A percentile compares a stretch with the other conserved stretches of the same genome.
Conservation (phyloP, 2,113 vertebrate genomes). For the Siphamia tubifer region DNA sequence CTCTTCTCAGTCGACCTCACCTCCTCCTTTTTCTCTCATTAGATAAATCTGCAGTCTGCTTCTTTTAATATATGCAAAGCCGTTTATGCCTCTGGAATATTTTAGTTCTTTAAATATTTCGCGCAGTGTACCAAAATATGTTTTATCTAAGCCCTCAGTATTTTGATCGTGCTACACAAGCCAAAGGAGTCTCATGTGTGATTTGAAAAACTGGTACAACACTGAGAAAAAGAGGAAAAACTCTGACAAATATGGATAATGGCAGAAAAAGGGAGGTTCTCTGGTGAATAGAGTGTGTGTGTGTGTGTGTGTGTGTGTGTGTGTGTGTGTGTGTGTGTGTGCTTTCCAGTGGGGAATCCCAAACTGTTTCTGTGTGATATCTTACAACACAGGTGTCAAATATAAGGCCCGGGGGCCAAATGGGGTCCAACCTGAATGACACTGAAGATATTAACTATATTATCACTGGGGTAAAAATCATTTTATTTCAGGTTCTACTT, state of each 20-base stretch:
- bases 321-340: too few species aligned
- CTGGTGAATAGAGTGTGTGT: slow-evolving; percentile 1
- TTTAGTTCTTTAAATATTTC: slow-evolving; percentile 70
- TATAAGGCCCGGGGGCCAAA: too few species aligned
- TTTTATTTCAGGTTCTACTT: too few species aligned
- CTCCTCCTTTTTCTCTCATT: slow-evolving; percentile 42
- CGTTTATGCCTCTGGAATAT: slow-evolving; percentile 66
- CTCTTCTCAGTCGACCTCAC: not conserved
- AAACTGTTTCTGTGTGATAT: too few species aligned
- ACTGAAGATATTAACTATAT: too few species aligned
- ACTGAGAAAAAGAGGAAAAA: slow-evolving; percentile 19
- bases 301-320: too few species aligned
- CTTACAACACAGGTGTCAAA: too few species aligned
- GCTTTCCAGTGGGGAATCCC: too few species aligned
- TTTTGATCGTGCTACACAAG: slow-evolving; percentile 63
- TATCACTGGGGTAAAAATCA: too few species aligned
- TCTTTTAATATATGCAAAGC: slow-evolving; percentile 68
- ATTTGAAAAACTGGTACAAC: slow-evolving; percentile 59
- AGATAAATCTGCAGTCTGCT: slow-evolving; percentile 57
- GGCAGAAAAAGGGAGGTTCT: slow-evolving; percentile 44
- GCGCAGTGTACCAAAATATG: slow-evolving; percentile 59
- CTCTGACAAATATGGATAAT: slow-evolving; percentile 59
- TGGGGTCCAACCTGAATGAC: too few species aligned
- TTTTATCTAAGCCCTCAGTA: slow-evolving; percentile 60
- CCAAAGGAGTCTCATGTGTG: slow-evolving; percentile 57